Evolutionary conservation across 2,888 invertebrate species (phyloP), one percentile per base, ranked within the genome.

Genomic region (Lepidocyrtoides sp.): DNA sequence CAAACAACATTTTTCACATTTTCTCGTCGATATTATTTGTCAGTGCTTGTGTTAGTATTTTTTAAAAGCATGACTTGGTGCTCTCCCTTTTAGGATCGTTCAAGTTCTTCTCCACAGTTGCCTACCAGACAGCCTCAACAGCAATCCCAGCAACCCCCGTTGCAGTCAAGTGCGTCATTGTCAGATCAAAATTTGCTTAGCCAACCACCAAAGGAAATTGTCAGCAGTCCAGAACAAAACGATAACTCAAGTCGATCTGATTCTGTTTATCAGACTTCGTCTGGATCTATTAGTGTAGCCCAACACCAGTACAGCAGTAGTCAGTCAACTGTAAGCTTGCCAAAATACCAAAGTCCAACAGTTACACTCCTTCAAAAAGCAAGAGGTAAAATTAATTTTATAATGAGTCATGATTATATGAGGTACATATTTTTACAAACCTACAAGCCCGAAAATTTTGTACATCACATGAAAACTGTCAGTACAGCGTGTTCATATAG

Each of bases 361-460:
- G 97, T 98, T 94, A 98, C 98, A 0, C 96, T 98, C 57, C 96
- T 98, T 91, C 98, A 98, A 95, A 98, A 98, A 95, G 98, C 98
- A 88, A 96, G 98, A 97, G 98, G 98, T 98, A 96, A 95, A 95
- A 17, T 51, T 41, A 12, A 44, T 44, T 44, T 51, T 51, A 69
- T 20, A 41, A 69, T 69, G 17, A 51, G 17, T 2, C 20, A 51
- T 51, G n/a, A 51, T 17, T 51, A 17, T 51, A 17, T 51, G 1
- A 17, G 17, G 17, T 12, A n/a, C 17, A n/a, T 51, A 17, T 51
- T 51, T 48, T 48, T 14, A 48, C 4, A 8, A 12, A 48, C 48
- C 48, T 4, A 48, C 36, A 36, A 8, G 3, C 36, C 8, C 3
- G 36, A 8, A 36, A 36, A 36, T 36, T 36, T 3, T 36, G 36